phyloP scores from a whole-genome alignment of 2,888 invertebrate genomes.

The Linnaemya vulpina region DNA sequence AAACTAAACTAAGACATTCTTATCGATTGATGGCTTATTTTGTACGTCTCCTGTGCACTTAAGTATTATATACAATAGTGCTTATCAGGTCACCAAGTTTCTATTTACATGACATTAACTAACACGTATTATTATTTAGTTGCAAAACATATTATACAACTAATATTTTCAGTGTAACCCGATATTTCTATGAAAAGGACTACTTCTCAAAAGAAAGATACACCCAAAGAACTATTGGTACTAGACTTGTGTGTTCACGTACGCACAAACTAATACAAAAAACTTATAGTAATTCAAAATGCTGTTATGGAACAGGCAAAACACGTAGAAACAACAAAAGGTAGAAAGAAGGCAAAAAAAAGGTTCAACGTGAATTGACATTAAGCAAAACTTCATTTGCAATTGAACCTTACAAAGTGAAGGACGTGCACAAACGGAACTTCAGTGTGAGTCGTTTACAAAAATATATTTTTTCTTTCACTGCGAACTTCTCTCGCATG shows the following conservation, averaged over 20 bases:
- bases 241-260: slow-evolving; percentile 1
- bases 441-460: slow-evolving; percentile 45
- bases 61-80: too few species aligned
- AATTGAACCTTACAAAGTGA: slow-evolving; percentile 79
- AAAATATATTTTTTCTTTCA: slow-evolving; percentile 37
- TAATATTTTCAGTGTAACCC: slow-evolving; percentile 46
- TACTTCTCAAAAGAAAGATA: slow-evolving; percentile 58
- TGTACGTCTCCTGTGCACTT: too few species aligned
- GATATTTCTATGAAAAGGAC: slow-evolving; percentile 48
- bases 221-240: slow-evolving; percentile 41
- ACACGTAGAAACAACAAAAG: slow-evolving; percentile 21
- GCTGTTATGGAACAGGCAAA: slow-evolving; percentile 46
- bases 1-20: too few species aligned
- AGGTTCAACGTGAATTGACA: slow-evolving; percentile 62
- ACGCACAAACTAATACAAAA: slow-evolving; percentile 11
- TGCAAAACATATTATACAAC: neutral
- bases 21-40: too few species aligned
- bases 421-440: slow-evolving; percentile 75
- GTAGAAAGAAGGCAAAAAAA: slow-evolving; percentile 42
- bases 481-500: slow-evolving; percentile 8
- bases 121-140: neutral
- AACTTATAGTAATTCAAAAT: slow-evolving; percentile 34
- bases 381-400: slow-evolving; percentile 76
- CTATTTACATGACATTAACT: too few species aligned
- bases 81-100: too few species aligned